These are phyloP conservation scores for Catocala nupta DNA, from an alignment of 2,888 invertebrate genomes.

Conservation along the genomic window DNA sequence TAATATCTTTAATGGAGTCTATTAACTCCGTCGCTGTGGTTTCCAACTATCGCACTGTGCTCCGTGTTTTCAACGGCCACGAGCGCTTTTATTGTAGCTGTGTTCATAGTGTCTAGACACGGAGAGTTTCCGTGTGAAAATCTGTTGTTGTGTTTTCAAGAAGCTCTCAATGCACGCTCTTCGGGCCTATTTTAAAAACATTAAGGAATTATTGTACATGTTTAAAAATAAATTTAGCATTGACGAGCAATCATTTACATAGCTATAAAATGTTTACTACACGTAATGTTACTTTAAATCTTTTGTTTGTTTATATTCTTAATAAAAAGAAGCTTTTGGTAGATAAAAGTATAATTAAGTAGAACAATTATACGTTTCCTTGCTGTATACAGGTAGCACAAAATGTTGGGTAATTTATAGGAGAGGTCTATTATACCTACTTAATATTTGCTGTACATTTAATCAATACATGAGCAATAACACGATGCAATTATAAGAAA, in stretches of 20 bases:
- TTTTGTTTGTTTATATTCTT: too few species aligned
- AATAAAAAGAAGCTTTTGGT: too few species aligned
- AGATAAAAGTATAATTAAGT: too few species aligned
- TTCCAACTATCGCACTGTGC: constrained; percentile 21
- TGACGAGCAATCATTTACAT: constrained; percentile 7
- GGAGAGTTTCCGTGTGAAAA: constrained; percentile 18
- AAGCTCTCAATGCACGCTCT: not conserved
- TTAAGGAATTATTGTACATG: not conserved
- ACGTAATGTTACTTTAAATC: too few species aligned
- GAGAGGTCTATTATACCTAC: too few species aligned
- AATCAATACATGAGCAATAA: not conserved
- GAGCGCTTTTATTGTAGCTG: constrained; percentile 5
- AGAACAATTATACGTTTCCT: too few species aligned
- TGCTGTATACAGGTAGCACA: too few species aligned
- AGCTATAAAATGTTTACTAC: too few species aligned
- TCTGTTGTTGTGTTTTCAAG: not conserved
- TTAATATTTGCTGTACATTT: too few species aligned
- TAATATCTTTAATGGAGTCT: constrained; percentile 31
- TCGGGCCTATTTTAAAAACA: not conserved
- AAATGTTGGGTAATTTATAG: too few species aligned
- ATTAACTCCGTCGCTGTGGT: constrained; percentile 19
- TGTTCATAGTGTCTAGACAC: constrained; percentile 18
- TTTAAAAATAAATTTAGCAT: not conserved
- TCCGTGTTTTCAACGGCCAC: not conserved
- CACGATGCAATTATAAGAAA: not conserved